These are phyloP conservation scores for Dendrolimus punctatus DNA, from an alignment of 1,140 invertebrate genomes.

Conservation along the genomic window DNA sequence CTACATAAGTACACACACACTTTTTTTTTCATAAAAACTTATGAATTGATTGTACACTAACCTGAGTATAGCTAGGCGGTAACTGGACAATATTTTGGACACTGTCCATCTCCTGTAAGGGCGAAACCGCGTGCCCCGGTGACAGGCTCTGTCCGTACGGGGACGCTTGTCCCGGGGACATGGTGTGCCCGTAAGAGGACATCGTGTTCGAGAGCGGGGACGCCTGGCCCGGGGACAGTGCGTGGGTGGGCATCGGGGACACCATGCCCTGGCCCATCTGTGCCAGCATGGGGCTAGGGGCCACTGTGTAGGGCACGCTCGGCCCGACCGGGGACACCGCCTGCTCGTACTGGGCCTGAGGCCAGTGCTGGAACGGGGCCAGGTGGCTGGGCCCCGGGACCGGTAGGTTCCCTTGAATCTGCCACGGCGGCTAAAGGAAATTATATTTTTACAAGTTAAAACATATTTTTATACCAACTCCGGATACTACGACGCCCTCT, in stretches of 20 bases:
- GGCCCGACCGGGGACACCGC: conserved; percentile 11
- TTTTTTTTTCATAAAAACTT: no score
- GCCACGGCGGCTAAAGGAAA: conserved; percentile 8
- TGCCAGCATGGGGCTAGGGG: no score
- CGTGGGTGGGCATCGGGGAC: conserved; percentile 1
- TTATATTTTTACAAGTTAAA: conserved; percentile 1
- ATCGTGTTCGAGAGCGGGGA: conserved; percentile 5
- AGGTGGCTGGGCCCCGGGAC: conserved; percentile 19
- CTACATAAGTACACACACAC: no score
- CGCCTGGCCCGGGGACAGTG: conserved; percentile 6
- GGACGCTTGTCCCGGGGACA: conserved; percentile 1
- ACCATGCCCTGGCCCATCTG: background rate
- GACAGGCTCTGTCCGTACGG: conserved; percentile 1
- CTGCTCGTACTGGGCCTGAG: conserved; percentile 7
- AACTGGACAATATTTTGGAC: no score
- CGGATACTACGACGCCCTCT: background rate
- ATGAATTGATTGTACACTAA: no score
- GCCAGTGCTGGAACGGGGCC: conserved; percentile 20
- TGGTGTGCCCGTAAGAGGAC: conserved; percentile 5
- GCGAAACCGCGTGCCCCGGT: no score
- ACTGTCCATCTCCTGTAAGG: no score
- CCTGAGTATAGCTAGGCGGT: no score
- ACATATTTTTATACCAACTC: background rate
- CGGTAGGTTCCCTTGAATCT: conserved; percentile 14
- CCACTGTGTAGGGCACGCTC: background rate